Evolutionary conservation across 2,888 invertebrate species (phyloP), one percentile per base, ranked within the genome.

Genomic region (Sesia apiformis): DNA sequence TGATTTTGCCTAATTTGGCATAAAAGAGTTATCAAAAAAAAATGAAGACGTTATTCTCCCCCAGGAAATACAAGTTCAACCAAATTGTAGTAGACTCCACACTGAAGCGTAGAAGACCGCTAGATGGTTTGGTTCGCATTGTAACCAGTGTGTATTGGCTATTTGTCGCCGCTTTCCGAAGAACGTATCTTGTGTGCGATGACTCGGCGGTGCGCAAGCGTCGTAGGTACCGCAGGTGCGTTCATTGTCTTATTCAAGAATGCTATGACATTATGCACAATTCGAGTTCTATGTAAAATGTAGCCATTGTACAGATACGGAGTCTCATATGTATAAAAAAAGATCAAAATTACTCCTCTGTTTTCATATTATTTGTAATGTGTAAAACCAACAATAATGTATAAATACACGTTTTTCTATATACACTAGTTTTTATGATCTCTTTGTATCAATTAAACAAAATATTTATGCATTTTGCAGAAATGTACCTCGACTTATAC

Each of bases 41-140:
- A 23, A 23, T 23, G 23, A 23, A 23, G 23, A 23, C 23, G 23
- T 23, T 23, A 23, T 23, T 62, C 63, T 71, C 76, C 75, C 71
- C 61, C 84, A 86, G 84, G 77, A 63, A 67, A 60, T 84, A 76
- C 85, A 82, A 83, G 79, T 84, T 83, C 74, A 64, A 72, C 55
- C 86, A 86, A 72, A 69, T 85, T 63, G 73, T 81, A 70, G 76
- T 85, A 63, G 74, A 69, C 59, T 60, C 64, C 54, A 51, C 68
- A 57, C 59, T 63, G 62, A 6, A 50, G 42, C n/a, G 52, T 53
- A 57, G 63, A 63, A 61, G 64, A 54, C 67, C 64, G 59, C 62
- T 74, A 60, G 74, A 74, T 69, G 78, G 78, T 78, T 78, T 85
- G 79, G 76, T 83, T 78, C 81, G 81, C 78, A 78, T 84, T 65